Percentiles rank a stretch among this genome's conserved stretches.
These are phyloP conservation scores for Spisula subtruncata DNA, from an alignment of 2,888 invertebrate genomes.

Conservation along the genomic window DNA sequence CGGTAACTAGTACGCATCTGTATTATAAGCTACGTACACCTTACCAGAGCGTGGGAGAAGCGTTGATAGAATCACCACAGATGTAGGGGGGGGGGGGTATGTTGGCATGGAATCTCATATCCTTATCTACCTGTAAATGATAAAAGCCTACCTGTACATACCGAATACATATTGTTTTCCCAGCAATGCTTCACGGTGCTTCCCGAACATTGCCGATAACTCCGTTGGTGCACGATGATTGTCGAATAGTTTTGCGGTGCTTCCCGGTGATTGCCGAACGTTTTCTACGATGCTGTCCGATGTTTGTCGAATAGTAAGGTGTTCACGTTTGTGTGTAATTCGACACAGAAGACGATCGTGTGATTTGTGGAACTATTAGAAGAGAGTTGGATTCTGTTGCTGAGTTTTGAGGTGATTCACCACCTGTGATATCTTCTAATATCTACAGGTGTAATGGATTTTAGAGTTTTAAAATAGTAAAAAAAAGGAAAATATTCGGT, in stretches of 20 bases:
- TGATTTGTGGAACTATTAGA: not conserved
- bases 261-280: too few relatives aligned
- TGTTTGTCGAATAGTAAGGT: not conserved
- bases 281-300: not conserved
- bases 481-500: not conserved
- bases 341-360: not conserved
- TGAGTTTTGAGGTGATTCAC: not conserved
- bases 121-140: conserved; percentile 12
- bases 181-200: not conserved
- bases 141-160: conserved; percentile 12
- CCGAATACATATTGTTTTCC: not conserved
- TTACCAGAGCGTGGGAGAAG: not conserved
- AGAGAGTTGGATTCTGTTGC: not conserved
- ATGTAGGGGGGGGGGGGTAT: not conserved
- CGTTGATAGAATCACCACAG: not conserved
- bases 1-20: not conserved
- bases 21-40: not conserved
- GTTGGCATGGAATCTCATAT: not conserved
- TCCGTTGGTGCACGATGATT: too few relatives aligned
- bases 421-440: not conserved
- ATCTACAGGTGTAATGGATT: conserved; percentile 10
- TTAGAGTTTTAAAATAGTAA: conserved; percentile 10
- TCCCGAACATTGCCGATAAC: too few relatives aligned
- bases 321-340: conserved; percentile 9
- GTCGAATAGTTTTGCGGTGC: not conserved